Base-by-base conservation (phyloP, 2,888 invertebrate genomes). In the Diplazon laetatorius region DNA sequence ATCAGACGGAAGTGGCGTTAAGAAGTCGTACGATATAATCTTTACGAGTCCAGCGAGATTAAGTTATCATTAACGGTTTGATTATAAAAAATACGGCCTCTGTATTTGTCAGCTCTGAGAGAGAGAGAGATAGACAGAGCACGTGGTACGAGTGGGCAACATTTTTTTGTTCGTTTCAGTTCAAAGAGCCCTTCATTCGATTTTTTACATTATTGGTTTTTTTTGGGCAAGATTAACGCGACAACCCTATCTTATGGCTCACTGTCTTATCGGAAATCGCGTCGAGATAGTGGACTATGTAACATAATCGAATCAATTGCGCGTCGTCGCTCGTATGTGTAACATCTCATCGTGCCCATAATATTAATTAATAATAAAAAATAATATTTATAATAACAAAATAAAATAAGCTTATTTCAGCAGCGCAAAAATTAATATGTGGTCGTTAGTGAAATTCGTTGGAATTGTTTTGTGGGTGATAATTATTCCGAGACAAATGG, bases 281-380 rank as follows among this genome's bases (percentile, higher is more conserved):
- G 68, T 62, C 68, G 74, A 44, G 68, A 74, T 74, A 74, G 68
- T 59, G 9, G 57, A 12, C 46, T 50, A 22, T 68, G 20, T 18
- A 25, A 48, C n/a, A n/a, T 35, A 35, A 74, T 74, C 66, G 42
- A 60, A 30, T 50, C 68, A 55, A 68, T 74, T 35, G 59, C 44
- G 52, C 16, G 74, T 14, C 44, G n/a, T 37, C 25, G 10, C 57
- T 37, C 25, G 37, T 46, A 44, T 6, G 57, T 65, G 18, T 35
- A 57, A 73, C 42, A 65, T 72, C n/a, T n/a, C 20, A n/a, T 12
- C 22, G 37, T n/a, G 37, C 48, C 14, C 30, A 22, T 55, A 5
- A 1, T 3, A 14, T 20, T n/a, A n/a, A n/a, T n/a, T n/a, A n/a
- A n/a, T n/a, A n/a, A n/a, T n/a, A n/a, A n/a, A n/a, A n/a, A n/a